Evolutionary conservation across 2,797 vertebrate genomes (phyloP), one percentile per base, ranked within the genome.

Genomic region (Premnoplex brunnescens): DNA sequence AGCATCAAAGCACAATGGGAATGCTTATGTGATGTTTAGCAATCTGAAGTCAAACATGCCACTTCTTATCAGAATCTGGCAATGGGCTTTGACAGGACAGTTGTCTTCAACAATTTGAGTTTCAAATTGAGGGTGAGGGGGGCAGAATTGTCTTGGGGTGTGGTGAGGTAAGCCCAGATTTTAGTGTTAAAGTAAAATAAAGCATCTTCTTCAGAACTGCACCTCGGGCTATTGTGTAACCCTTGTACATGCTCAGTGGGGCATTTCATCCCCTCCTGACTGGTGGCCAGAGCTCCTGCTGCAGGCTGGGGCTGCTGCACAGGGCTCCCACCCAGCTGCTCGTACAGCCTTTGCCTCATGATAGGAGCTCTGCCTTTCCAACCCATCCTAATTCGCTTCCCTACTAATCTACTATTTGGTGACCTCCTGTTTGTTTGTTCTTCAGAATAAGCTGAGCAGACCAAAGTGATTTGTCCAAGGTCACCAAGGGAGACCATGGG

Each of bases 1-100:
- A 85, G 71, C 74, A 77, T 94, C 95, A 91, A 95, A 89, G 89
- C 71, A 93, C 74, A 94, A 58, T 79, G 66, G 69, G 73, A 92
- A 91, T 68, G 55, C 73, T 86, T 91, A 78, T 81, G 59, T 79
- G 73, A 79, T 91, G 83, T 73, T 95, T 60, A 90, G 94, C 88
- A 76, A 94, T 90, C 56, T 93, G 74, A 91, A 95, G 63, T 90
- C 63, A 91, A 92, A 77, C 27, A 39, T 79, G 48, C 79, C 44
- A 56, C 28, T 92, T 91, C 75, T 59, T 82, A 78, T 60, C 52
- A 85, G 83, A 73, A 73, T 75, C 67, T 93, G 59, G 63, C 71
- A 60, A 34, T 22, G 36, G 59, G 44, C 49, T 87, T 82, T 85
- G 80, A 77, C 80, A 64, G 49, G 49, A 49, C 27, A 79, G 36